A percentile compares a stretch with the other conserved stretches of the same genome.
phyloP scores from a whole-genome alignment of 2,888 invertebrate genomes.

The Cordilura impudica region DNA sequence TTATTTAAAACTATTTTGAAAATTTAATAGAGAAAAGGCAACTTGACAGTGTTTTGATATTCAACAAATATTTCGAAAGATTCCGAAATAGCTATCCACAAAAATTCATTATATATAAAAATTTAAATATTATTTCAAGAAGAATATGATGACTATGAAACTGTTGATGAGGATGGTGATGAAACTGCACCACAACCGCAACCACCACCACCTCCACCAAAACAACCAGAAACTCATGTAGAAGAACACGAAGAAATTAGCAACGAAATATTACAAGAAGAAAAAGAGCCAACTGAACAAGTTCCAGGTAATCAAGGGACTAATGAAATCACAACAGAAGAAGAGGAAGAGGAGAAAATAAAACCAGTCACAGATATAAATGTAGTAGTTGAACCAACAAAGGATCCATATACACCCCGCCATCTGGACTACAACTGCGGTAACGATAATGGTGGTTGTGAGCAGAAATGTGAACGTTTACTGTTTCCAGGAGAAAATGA shows the following conservation, averaged over 20 bases:
- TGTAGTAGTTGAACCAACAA: slow-evolving; percentile 66
- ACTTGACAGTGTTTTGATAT: too few relatives aligned
- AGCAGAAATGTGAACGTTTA: slow-evolving; percentile 78
- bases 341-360: neutral
- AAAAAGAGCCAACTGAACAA: neutral
- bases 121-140: neutral
- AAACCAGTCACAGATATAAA: slow-evolving; percentile 65
- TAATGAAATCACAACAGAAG: neutral
- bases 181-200: slow-evolving; percentile 65
- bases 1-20: too few relatives aligned
- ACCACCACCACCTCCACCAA: slow-evolving; percentile 64
- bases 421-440: slow-evolving; percentile 75
- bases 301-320: slow-evolving; percentile 21
- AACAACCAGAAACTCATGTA: slow-evolving; percentile 5
- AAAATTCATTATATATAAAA: neutral
- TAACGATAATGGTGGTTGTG: slow-evolving; percentile 78
- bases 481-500: slow-evolving; percentile 75
- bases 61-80: neutral
- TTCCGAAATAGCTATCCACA: neutral
- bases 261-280: slow-evolving; percentile 54
- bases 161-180: slow-evolving; percentile 39
- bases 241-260: slow-evolving; percentile 41
- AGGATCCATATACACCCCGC: slow-evolving; percentile 72
- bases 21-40: too few relatives aligned
- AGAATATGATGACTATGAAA: slow-evolving; percentile 57